These are phyloP conservation scores for Subacronicta megacephala DNA, from an alignment of 2,888 invertebrate species.

Conservation along the genomic window DNA sequence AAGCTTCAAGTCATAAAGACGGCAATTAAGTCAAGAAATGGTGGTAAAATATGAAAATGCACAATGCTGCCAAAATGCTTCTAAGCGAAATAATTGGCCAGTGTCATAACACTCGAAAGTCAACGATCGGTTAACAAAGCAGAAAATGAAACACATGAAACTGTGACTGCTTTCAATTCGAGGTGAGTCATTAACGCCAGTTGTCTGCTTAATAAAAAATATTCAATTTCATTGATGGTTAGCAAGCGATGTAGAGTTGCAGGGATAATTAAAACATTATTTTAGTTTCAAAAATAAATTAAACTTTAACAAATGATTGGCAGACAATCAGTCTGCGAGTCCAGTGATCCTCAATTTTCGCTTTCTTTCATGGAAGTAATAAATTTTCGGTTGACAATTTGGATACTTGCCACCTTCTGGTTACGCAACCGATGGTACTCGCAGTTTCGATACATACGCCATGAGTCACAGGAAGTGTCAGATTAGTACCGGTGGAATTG, in stretches of 20 bases:
- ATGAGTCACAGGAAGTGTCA: conserved; percentile 72
- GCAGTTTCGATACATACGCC: conserved; percentile 54
- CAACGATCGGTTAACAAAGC: conserved; percentile 57
- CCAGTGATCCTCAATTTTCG: conserved; percentile 65
- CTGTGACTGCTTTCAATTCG: conserved; percentile 61
- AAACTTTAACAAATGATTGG: conserved; percentile 55
- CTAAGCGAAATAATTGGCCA: conserved; percentile 43
- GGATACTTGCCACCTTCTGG: conserved; percentile 72
- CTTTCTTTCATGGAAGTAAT: conserved; percentile 74
- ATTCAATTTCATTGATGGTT: conserved; percentile 71
- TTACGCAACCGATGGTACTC: conserved; percentile 70
- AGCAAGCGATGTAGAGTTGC: conserved; percentile 61
- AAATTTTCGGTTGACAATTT: conserved; percentile 69
- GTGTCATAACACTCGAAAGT: conserved; percentile 55
- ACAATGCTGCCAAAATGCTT: conserved; percentile 27
- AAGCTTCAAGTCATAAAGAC: conserved; percentile 57
- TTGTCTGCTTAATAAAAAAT: conserved; percentile 58
- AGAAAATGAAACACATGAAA: conserved; percentile 62
- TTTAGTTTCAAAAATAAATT: conserved; percentile 41
- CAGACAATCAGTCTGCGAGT: conserved; percentile 58
- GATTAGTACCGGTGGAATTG: conserved; percentile 61
- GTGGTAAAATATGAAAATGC: conserved; percentile 33
- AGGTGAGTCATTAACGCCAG: conserved; percentile 60
- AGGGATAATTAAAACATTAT: conserved; percentile 54
- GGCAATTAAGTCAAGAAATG: conserved; percentile 53